These are phyloP conservation scores for Himalopsyche kuldschensis DNA, from an alignment of 2,888 invertebrate species.

Conservation along the genomic window DNA sequence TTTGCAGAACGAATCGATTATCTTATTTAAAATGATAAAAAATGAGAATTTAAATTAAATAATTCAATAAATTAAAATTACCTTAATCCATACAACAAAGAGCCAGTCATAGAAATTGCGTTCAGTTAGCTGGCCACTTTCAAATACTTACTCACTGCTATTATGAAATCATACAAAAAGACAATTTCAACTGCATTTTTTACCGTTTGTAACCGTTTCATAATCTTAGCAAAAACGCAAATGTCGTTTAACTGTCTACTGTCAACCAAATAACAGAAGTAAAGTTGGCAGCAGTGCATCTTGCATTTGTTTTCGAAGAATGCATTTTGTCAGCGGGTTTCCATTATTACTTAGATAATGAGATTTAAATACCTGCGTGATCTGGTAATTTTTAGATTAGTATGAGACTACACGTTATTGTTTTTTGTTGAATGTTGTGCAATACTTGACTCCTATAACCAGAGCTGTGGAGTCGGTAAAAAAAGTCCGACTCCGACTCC, in stretches of 20 bases:
- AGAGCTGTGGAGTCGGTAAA: no score
- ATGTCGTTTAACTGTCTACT: background rate
- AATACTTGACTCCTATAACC: no score
- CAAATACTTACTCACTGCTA: background rate
- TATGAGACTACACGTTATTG: no score
- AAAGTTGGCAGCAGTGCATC: background rate
- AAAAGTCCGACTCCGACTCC: no score
- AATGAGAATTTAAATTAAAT: background rate
- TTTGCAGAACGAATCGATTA: no score
- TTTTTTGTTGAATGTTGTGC: no score
- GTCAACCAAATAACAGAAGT: background rate
- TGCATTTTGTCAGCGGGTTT: background rate
- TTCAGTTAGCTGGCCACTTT: background rate
- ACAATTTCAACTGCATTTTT: background rate
- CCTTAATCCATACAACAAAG: background rate
- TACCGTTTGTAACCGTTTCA: background rate
- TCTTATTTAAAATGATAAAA: background rate
- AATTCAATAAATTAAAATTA: background rate
- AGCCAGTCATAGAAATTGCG: background rate
- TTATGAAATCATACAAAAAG: background rate
- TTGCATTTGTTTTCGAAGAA: background rate
- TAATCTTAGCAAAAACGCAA: background rate
- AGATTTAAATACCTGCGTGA: no score
- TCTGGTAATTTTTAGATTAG: no score
- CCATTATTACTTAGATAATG: background rate